Evolutionary conservation across 2,797 vertebrate species (phyloP), one percentile per base, ranked within the genome.

Genomic region (Pterois miles): DNA sequence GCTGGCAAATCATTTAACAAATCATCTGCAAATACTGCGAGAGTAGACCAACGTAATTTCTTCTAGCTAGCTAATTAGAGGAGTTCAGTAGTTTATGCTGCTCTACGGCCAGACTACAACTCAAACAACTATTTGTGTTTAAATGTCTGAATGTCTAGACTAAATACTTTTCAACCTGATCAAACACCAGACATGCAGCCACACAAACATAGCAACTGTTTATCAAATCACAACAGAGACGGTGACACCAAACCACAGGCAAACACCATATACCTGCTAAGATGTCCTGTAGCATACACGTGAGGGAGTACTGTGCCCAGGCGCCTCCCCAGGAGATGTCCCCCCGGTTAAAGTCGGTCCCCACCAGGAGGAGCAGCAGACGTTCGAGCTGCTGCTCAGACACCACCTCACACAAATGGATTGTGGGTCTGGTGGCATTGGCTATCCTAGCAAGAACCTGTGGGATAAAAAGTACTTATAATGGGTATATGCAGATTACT

Each of bases 241-340:
- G 18, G 7, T 20, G 5, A 38, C 1, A 38, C 3, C 4, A 52
- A 52, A 63, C n/a, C n/a, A n/a, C n/a, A n/a, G n/a, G n/a, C 6
- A 5, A 3, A 52, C n/a, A n/a, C n/a, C n/a, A 71, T 86, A 71
- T 91, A 99, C 98, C 98, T 97, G 97, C 96, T 80, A 99, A 92
- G 87, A 99, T 99, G 93, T 99, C 98, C 92, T 99, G 98, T 2
- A 99, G 94, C 98, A 99, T 99, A 83, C 98, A 99, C 9, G 97
- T 99, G 88, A 99, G 96, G 54, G 98, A 99, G 93, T 99, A 99
- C 65, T 99, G 98, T 65, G 98, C 98, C 98, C 98, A 99, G 27
- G 98, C 98, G 29, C 98, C 98, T 7, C 98, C 98, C 98, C 98
- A 99, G 56, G 98, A 98, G 90, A 99, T 99, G 91, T 99, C 98